These are phyloP conservation scores for Agonum fuliginosum DNA, from an alignment of 2,888 invertebrate species.

Conservation along the genomic window DNA sequence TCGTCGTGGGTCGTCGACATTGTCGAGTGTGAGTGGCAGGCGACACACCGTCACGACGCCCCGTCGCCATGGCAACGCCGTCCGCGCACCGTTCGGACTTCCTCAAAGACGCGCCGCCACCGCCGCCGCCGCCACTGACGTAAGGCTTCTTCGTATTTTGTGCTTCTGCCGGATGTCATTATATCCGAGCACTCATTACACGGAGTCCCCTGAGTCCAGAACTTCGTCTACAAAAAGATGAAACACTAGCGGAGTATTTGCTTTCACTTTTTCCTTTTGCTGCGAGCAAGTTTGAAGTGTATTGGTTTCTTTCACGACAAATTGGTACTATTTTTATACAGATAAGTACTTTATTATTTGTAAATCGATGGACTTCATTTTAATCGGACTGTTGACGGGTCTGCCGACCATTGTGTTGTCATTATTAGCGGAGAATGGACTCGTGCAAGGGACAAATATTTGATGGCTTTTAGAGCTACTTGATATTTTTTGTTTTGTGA, in stretches of 20 bases:
- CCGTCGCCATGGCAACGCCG: slow-evolving; percentile 64
- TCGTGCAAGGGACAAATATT: not conserved
- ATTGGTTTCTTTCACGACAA: slow-evolving; percentile 49
- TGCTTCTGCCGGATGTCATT: slow-evolving; percentile 56
- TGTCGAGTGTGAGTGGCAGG: slow-evolving; percentile 65
- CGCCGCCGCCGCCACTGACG: slow-evolving; percentile 29
- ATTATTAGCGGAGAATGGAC: not conserved
- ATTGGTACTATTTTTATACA: slow-evolving; percentile 52
- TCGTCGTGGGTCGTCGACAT: slow-evolving; percentile 38
- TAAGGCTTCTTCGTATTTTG: slow-evolving; percentile 59
- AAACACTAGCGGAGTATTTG: slow-evolving; percentile 49
- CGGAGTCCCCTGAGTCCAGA: slow-evolving; percentile 24
- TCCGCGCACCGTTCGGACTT: slow-evolving; percentile 63
- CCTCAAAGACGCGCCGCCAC: slow-evolving; percentile 64
- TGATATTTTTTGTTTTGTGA: not conserved
- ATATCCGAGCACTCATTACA: slow-evolving; percentile 58
- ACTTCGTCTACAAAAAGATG: slow-evolving; percentile 26
- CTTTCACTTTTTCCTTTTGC: slow-evolving; percentile 37
- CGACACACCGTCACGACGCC: slow-evolving; percentile 47
- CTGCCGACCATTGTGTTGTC: not conserved
- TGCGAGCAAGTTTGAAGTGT: slow-evolving; percentile 41
- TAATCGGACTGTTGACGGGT: slow-evolving; percentile 24
- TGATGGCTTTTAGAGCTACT: not conserved
- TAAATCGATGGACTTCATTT: slow-evolving; percentile 29
- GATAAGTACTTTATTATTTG: slow-evolving; percentile 39